A percentile compares a stretch with the other conserved stretches of the same genome.
phyloP scores from a whole-genome alignment of 2,113 vertebrate genomes.

The Chaetura pelagica region DNA sequence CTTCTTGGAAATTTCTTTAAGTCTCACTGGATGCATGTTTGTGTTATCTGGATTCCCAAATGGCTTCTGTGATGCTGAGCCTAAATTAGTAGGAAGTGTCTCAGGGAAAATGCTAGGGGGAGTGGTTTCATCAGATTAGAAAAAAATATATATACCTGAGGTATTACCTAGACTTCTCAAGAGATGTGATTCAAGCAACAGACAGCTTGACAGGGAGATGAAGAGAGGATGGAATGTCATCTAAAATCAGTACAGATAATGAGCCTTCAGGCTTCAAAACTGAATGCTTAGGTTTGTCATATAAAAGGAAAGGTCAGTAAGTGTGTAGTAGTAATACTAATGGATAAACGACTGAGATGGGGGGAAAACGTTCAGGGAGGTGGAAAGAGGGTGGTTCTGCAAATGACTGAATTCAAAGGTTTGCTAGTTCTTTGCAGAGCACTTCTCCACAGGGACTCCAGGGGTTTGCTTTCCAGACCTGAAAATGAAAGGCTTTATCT shows the following conservation, averaged over 20 bases:
- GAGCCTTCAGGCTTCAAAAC: not conserved
- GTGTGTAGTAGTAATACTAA: not conserved
- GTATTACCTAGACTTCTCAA: not conserved
- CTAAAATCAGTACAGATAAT: not conserved
- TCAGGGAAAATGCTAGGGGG: accelerated
- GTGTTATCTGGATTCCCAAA: not conserved
- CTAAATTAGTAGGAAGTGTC: not conserved
- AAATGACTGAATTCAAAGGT: constrained; percentile 34
- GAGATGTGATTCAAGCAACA: not conserved
- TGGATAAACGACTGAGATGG: not conserved
- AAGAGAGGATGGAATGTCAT: not conserved
- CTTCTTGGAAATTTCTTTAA: not conserved
- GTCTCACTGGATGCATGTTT: not conserved
- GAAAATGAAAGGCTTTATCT: constrained; percentile 45
- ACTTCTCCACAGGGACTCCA: not conserved
- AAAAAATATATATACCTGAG: no score
- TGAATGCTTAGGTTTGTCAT: not conserved
- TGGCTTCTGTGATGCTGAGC: not conserved
- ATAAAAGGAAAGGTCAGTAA: constrained; percentile 5
- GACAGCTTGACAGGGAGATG: not conserved
- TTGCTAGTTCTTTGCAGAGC: not conserved
- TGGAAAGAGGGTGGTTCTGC: not conserved
- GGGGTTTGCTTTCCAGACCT: constrained; percentile 37
- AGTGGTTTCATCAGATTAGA: not conserved
- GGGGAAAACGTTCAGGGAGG: not conserved